These are phyloP conservation scores for Drosophila pallidifrons DNA, from an alignment of 1,140 invertebrate genomes.

Conservation along the genomic window DNA sequence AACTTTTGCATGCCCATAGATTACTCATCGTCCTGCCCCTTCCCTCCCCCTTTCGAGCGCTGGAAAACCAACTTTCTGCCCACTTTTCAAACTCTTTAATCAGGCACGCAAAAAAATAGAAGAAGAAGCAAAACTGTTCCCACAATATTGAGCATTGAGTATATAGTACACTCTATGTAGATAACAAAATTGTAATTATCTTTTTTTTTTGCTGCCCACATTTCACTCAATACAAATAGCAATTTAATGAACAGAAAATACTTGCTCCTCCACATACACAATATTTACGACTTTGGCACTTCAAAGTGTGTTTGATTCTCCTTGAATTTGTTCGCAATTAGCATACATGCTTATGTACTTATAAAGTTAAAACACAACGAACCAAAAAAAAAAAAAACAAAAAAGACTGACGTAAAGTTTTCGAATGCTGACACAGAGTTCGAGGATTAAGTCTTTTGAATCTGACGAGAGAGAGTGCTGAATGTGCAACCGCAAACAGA, in stretches of 20 bases:
- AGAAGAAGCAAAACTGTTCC: background rate
- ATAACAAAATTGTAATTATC: background rate
- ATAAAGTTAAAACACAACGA: conserved; percentile 1
- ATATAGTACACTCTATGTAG: background rate
- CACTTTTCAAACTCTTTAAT: conserved; percentile 10
- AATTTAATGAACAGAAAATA: background rate
- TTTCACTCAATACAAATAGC: background rate
- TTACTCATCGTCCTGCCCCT: conserved; percentile 4
- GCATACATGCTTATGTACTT: conserved; percentile 12
- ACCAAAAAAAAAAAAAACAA: background rate
- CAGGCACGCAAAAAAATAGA: background rate
- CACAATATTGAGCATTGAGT: background rate
- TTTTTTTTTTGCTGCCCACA: background rate
- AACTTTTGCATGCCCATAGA: conserved; percentile 29
- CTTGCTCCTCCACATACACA: background rate
- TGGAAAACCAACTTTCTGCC: conserved; percentile 4
- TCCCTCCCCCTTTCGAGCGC: background rate
- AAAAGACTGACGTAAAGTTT: background rate
- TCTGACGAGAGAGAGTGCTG: background rate
- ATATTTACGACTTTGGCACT: background rate
- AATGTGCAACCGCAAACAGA: conserved; percentile 21
- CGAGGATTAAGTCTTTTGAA: conserved; percentile 14
- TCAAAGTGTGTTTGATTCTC: conserved; percentile 11
- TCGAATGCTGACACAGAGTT: background rate
- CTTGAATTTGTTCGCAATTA: conserved; percentile 9